Evolutionary conservation across 2,888 invertebrate species (phyloP).

Genomic region (Ceratothoa steindachneri): DNA sequence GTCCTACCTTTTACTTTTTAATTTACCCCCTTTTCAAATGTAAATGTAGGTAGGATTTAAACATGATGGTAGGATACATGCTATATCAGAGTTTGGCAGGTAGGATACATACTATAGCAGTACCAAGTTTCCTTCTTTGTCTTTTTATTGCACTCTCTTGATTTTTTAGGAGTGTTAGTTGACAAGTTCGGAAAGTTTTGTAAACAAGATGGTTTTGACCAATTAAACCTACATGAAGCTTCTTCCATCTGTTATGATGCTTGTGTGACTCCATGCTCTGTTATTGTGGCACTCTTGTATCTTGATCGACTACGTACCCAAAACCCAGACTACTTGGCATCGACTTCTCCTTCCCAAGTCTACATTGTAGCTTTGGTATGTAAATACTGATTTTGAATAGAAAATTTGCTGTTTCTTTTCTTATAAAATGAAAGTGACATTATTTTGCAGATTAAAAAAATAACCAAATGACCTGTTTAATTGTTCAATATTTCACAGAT

Average conservation of each 20-base stretch:
- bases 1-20: too few relatives aligned
- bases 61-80: too few relatives aligned
- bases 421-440: too few relatives aligned
- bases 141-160: too few relatives aligned
- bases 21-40: too few relatives aligned
- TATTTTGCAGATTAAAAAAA: too few relatives aligned
- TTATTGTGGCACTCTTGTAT: conserved; percentile 88
- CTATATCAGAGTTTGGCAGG: too few relatives aligned
- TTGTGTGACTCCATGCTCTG: conserved; percentile 83
- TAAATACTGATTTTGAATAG: conserved; percentile 25
- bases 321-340: conserved; percentile 76
- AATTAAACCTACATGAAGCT: conserved; percentile 71
- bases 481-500: too few relatives aligned
- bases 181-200: conserved; percentile 29
- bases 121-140: too few relatives aligned
- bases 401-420: not conserved
- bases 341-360: conserved; percentile 81
- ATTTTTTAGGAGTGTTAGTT: conserved; percentile 61
- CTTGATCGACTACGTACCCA: conserved; percentile 75
- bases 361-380: conserved; percentile 89
- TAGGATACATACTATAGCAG: too few relatives aligned
- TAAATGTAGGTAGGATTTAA: too few relatives aligned
- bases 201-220: conserved; percentile 58
- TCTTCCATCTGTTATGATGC: conserved; percentile 72
- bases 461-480: too few relatives aligned